These are phyloP conservation scores for Paraplagusia blochii DNA, from an alignment of 2,113 vertebrate species.

Conservation along the genomic window DNA sequence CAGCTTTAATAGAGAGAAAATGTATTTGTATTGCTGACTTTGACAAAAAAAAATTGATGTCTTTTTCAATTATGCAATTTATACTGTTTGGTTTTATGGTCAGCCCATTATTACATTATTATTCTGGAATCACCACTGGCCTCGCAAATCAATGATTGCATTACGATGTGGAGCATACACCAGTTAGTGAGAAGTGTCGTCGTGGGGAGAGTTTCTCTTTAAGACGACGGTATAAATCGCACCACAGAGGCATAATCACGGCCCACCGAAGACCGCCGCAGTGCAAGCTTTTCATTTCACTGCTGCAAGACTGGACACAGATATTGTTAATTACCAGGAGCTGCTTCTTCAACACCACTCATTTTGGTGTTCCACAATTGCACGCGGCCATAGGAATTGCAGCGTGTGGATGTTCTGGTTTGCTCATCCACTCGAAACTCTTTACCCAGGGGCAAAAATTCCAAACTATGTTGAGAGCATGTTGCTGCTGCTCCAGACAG, in stretches of 20 bases:
- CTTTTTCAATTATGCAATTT: background rate
- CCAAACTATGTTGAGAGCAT: background rate
- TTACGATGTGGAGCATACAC: background rate
- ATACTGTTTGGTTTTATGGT: background rate
- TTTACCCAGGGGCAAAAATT: background rate
- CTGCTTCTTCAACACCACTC: background rate
- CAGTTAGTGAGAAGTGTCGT: background rate
- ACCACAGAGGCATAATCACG: conserved; percentile 2
- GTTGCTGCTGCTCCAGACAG: background rate
- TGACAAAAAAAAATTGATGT: background rate
- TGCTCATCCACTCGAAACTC: background rate
- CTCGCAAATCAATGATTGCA: background rate
- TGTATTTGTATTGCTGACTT: no score
- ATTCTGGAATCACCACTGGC: background rate
- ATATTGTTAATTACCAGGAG: conserved; percentile 5
- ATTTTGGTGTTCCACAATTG: conserved; percentile 11
- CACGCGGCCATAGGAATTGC: background rate
- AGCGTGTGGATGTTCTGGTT: conserved; percentile 2
- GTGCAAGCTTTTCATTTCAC: conserved; percentile 7
- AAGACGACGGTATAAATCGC: conserved; percentile 3
- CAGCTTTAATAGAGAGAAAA: no score
- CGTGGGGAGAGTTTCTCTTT: background rate
- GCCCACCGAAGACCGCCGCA: conserved; percentile 1
- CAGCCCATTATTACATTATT: background rate
- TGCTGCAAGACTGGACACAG: conserved; percentile 3